Evolutionary conservation across 2,113 vertebrate species (phyloP), one percentile per base, ranked within the genome.

Genomic region (Asarcornis scutulata): DNA sequence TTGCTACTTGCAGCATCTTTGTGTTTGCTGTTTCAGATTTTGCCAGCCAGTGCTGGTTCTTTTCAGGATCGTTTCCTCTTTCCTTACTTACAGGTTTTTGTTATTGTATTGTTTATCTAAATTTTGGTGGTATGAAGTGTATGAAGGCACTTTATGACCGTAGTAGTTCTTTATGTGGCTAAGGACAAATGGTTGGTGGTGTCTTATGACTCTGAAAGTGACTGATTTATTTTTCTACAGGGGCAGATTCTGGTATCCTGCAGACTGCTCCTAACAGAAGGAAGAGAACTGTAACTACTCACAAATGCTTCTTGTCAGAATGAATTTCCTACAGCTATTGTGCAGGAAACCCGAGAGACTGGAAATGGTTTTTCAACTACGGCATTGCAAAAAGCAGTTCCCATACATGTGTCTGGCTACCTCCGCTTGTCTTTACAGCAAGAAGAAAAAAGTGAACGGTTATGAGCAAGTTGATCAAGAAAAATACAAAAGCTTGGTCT

Each of bases 401-500:
- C 56, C 84, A 1, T 59, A 63, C 48, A 67, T 85, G 3, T 62
- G 77, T 63, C 96, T 99, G 52, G 98, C 98, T 36, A 97, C 97
- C 13, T 98, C 98, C 13, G 64, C 81, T 16, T 86, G 60, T 40
- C 95, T 91, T 31, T 92, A n/a, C 29, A 89, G 96, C 50, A 99
- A 98, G 92, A 98, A 97, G 94, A 98, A 88, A 88, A 98, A 76
- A 86, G 42, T 9, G 10, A 99, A 97, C 40, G 77, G 98, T 32
- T 99, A 99, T 84, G 98, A 98, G 80, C 95, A 97, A 20, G 98
- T 98, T 59, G 98, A 99, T 96, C 98, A 98, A 67, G 98, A 98
- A 63, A 99, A 98, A 66, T 99, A 99, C 73, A 98, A 98, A 9
- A 98, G 97, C 38, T 98, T 99, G n/a, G 97, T 99, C 5, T 98